Base-by-base conservation (phyloP, 1,140 invertebrate genomes). In the Anthonomus grandis region DNA sequence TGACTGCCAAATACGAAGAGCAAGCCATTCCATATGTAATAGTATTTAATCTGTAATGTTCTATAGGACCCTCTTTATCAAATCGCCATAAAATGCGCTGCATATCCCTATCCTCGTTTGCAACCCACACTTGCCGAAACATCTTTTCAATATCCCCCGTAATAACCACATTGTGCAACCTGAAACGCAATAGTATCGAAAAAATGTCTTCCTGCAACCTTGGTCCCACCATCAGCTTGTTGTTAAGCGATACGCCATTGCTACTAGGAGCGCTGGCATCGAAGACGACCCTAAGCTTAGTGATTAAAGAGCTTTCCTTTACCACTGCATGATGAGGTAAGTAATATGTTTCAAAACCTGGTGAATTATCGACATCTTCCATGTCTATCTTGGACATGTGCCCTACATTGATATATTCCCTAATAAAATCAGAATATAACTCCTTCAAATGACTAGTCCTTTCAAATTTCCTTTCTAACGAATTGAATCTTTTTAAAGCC, bases 301-400 rank as follows among this genome's bases (percentile, higher is more conserved):
- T n/a, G n/a, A n/a, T n/a, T n/a, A n/a, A n/a, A n/a, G n/a, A n/a
- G n/a, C n/a, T n/a, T n/a, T n/a, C n/a, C n/a, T n/a, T n/a, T n/a
- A n/a, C n/a, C n/a, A n/a, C n/a, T n/a, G n/a, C n/a, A n/a, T 75
- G 74, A 62, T 78, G 76, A 8, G 76, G 74, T 15, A 77, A 31
- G 51, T 74, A 78, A 53, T 54, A 68, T 15, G 6, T 23, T 41
- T 42, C 42, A 23, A 42, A 10, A 15, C 15, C 24, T 51, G 9
- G 9, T 4, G 2, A 17, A 15, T 49, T 47, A 57, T 36, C 24
- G 37, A 22, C 25, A 27, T 53, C 45, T 22, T 27, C 38, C 63
- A n/a, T n/a, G n/a, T 49, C 27, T 31, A 31, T 31, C n/a, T 31
- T 31, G n/a, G 27, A 31, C 65, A 70, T 68, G 42, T 73, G 67